Percentiles rank a stretch among this genome's conserved stretches.
Conservation (phyloP, 2,797 vertebrate species). For the Molothrus aeneus region DNA sequence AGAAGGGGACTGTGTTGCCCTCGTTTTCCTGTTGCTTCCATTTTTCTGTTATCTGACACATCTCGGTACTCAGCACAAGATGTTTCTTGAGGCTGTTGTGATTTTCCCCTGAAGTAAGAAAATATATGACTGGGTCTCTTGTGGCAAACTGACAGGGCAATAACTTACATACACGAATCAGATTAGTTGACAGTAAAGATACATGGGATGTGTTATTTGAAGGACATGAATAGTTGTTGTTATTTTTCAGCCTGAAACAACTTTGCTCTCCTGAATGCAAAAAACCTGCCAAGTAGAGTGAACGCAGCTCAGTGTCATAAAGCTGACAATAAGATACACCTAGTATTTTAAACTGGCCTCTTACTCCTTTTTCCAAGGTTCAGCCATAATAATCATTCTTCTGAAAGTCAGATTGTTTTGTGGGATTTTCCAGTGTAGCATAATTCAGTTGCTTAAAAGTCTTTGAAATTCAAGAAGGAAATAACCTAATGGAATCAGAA, state of each 20-base stretch:
- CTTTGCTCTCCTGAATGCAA: conserved; percentile 54
- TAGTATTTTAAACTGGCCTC: neutral
- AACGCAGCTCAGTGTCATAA: neutral
- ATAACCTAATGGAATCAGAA: neutral
- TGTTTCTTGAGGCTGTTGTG: neutral
- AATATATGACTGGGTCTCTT: neutral
- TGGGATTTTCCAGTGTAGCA: neutral
- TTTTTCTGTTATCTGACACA: neutral
- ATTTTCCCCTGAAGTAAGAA: neutral
- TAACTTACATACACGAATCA: conserved; percentile 24
- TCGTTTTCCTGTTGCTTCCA: neutral
- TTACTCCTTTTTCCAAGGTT: neutral
- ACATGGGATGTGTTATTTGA: conserved; percentile 29
- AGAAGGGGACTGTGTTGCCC: neutral
- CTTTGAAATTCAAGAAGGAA: conserved; percentile 30
- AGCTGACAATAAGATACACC: neutral
- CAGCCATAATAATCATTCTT: neutral
- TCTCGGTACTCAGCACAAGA: neutral
- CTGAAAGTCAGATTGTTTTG: conserved; percentile 7
- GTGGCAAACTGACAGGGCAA: neutral
- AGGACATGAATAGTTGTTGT: conserved; percentile 53
- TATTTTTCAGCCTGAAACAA: conserved; percentile 51
- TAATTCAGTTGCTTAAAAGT: conserved; percentile 5
- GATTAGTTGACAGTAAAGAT: conserved; percentile 51
- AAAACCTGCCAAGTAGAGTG: conserved; percentile 31